Evolutionary conservation across 1,140 invertebrate species (phyloP).

Genomic region (Drosophila punjabiensis): DNA sequence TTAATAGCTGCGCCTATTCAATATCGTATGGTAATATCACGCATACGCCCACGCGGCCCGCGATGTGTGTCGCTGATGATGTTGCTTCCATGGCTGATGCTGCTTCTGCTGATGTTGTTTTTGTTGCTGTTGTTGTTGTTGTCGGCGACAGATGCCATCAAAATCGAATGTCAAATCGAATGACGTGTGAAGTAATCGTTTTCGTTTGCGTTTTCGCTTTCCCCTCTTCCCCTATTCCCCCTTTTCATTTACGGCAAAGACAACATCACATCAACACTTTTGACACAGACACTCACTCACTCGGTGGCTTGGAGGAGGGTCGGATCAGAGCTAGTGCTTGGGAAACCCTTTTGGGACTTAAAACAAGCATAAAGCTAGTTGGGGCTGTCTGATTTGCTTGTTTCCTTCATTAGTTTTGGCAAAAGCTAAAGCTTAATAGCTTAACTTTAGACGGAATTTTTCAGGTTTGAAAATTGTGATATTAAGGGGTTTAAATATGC

Average conservation of each 20-base stretch:
- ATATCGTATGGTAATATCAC: slow-evolving; percentile 43
- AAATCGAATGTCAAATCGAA: slow-evolving; percentile 47
- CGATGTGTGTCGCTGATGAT: slow-evolving; percentile 11
- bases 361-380: not conserved
- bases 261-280: slow-evolving; percentile 1
- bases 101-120: slow-evolving; percentile 15
- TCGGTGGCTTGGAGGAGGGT: not conserved
- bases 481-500: not conserved
- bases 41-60: slow-evolving; percentile 37
- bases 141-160: slow-evolving; percentile 35
- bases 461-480: not conserved
- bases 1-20: slow-evolving; percentile 48
- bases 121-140: slow-evolving; percentile 28
- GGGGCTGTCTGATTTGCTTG: not conserved
- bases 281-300: not conserved
- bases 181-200: slow-evolving; percentile 50
- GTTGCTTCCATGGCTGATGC: not conserved
- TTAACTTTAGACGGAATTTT: not conserved
- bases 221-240: not conserved
- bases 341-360: not conserved
- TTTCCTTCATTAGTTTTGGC: not conserved
- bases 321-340: not conserved
- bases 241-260: slow-evolving; percentile 8
- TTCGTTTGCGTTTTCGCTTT: not conserved
- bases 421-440: too few species aligned